phyloP scores from a whole-genome alignment of 2,113 vertebrate genomes.

The Elgaria multicarinata region DNA sequence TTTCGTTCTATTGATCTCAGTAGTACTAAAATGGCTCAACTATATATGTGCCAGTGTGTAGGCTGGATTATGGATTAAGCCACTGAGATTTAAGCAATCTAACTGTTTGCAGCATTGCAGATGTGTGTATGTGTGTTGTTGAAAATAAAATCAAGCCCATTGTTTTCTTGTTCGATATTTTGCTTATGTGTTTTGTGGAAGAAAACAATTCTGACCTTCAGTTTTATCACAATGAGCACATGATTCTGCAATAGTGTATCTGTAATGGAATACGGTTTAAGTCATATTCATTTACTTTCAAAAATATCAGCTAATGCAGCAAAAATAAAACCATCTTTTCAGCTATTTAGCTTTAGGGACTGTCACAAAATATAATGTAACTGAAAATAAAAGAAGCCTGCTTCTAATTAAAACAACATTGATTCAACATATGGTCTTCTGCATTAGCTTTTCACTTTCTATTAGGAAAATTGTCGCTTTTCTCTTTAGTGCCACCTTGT shows the following conservation, averaged over 20 bases:
- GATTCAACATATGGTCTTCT: constrained; percentile 68
- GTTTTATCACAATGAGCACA: constrained; percentile 47
- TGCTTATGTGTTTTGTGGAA: constrained; percentile 18
- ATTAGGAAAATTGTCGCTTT: constrained; percentile 74
- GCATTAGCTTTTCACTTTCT: constrained; percentile 69
- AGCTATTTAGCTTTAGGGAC: constrained; percentile 52
- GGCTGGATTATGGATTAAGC: constrained; percentile 11
- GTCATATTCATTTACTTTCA: constrained; percentile 38
- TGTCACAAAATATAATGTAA: constrained; percentile 63
- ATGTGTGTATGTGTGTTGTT: background rate
- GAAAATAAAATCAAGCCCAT: constrained; percentile 40
- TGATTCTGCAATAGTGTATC: constrained; percentile 29
- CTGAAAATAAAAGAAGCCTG: constrained; percentile 54
- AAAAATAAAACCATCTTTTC: constrained; percentile 50
- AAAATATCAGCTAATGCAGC: constrained; percentile 51
- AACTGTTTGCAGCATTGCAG: background rate
- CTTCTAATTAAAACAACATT: constrained; percentile 69
- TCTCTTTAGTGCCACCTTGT: constrained; percentile 86
- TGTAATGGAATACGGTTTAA: constrained; percentile 6
- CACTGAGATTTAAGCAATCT: background rate
- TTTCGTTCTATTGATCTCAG: background rate
- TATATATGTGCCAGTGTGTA: background rate
- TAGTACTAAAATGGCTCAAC: background rate
- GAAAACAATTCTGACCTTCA: constrained; percentile 49
- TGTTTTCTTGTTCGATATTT: constrained; percentile 46